phyloP scores from a whole-genome alignment of 2,113 vertebrate genomes.

The Suncus etruscus region DNA sequence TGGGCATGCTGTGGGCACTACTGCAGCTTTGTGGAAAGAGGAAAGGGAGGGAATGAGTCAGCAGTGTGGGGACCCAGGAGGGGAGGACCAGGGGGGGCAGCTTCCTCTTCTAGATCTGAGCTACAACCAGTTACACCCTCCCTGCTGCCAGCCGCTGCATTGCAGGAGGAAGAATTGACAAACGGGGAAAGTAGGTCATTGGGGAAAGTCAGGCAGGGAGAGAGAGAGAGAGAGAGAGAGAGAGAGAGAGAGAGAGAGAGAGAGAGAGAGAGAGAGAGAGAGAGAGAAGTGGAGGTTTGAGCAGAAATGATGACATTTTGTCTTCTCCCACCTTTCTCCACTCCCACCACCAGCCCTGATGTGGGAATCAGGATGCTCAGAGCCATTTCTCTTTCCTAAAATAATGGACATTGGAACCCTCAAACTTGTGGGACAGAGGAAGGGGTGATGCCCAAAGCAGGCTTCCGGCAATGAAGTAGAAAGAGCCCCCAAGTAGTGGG shows the following conservation, averaged over 20 bases:
- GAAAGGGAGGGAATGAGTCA: not conserved
- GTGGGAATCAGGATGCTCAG: not conserved
- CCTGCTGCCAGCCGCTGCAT: not conserved
- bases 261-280: rapidly evolving
- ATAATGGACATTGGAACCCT: not conserved
- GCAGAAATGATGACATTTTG: not conserved
- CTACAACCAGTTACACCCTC: no score
- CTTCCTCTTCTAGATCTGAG: not conserved
- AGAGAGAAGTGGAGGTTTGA: not conserved
- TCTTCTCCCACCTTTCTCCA: not conserved
- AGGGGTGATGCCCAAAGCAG: not conserved
- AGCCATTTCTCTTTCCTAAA: not conserved
- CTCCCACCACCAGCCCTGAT: not conserved
- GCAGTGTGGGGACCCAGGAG: not conserved
- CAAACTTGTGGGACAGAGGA: not conserved
- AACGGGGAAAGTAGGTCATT: slow-evolving; percentile 48
- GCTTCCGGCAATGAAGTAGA: not conserved
- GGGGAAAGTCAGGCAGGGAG: no score
- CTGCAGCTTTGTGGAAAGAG: not conserved
- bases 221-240: no score
- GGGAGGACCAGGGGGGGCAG: not conserved
- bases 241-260: not conserved
- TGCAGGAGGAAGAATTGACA: not conserved
- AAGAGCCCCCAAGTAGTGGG: not conserved
- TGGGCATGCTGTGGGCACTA: not conserved